Conservation (phyloP, 2,797 vertebrate species). For the Cyprinella venusta region DNA sequence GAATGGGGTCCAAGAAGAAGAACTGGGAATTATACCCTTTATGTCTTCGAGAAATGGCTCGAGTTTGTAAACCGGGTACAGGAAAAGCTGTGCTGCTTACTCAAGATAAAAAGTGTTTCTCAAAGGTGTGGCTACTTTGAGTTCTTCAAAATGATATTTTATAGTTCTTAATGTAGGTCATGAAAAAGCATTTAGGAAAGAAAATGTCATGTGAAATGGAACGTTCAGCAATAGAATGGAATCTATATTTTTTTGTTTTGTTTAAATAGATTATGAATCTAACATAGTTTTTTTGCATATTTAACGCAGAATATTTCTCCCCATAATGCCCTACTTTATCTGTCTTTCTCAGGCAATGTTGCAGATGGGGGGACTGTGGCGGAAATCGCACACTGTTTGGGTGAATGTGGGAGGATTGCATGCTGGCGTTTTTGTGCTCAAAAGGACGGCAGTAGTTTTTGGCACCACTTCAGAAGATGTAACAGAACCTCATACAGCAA, state of each 20-base stretch:
- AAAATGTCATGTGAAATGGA: neutral
- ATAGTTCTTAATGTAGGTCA: neutral
- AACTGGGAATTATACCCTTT: conserved; percentile 98
- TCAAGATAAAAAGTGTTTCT: conserved; percentile 96
- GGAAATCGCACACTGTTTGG: conserved; percentile 89
- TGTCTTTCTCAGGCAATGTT: conserved; percentile 82
- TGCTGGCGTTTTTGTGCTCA: conserved; percentile 92
- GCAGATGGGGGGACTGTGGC: conserved; percentile 89
- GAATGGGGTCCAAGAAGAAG: conserved; percentile 94
- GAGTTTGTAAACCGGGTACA: conserved; percentile 87
- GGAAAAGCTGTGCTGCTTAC: conserved; percentile 93
- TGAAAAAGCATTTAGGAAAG: neutral
- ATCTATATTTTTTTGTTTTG: neutral
- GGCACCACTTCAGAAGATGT: conserved; percentile 74
- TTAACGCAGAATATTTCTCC: neutral
- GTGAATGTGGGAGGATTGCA: conserved; percentile 96
- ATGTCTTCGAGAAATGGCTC: conserved; percentile 93
- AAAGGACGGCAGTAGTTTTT: conserved; percentile 77
- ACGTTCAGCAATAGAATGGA: neutral
- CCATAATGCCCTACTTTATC: conserved; percentile 21
- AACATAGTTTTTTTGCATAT: neutral
- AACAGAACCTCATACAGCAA: conserved; percentile 61
- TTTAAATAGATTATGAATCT: neutral
- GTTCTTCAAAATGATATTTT: neutral
- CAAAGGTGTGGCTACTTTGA: conserved; percentile 80